Percentiles rank a stretch among this genome's conserved stretches.
Conservation (phyloP, 2,113 vertebrate genomes). For the Sapajus apella region DNA sequence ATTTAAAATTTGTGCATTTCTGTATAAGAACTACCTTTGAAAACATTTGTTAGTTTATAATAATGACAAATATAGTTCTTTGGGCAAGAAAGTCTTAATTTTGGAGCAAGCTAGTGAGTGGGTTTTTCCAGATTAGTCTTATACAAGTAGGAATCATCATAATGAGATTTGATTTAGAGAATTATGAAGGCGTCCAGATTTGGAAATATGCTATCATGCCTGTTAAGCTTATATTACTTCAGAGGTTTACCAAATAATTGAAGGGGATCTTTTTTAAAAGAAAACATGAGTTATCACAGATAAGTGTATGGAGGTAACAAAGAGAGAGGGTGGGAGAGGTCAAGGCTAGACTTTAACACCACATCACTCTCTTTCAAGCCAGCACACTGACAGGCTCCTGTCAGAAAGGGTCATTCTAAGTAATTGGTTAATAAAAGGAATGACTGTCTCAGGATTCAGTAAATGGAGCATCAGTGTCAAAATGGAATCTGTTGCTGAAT, state of each 20-base stretch:
- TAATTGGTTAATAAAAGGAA: conserved; percentile 84
- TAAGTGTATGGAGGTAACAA: conserved; percentile 81
- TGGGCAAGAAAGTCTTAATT: conserved; percentile 21
- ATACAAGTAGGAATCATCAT: background rate
- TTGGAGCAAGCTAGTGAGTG: conserved; percentile 10
- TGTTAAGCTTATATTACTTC: conserved; percentile 41
- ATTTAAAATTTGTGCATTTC: conserved; percentile 26
- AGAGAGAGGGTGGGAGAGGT: conserved; percentile 86
- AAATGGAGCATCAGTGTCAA: conserved; percentile 89
- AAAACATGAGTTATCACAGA: conserved; percentile 77
- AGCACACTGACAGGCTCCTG: conserved; percentile 89
- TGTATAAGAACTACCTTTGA: conserved; percentile 2
- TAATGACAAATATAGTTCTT: conserved; percentile 38
- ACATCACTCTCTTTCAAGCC: conserved; percentile 91
- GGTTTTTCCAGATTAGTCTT: conserved; percentile 18
- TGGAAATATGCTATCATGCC: background rate
- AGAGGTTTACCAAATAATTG: conserved; percentile 69
- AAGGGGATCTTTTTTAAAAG: conserved; percentile 61
- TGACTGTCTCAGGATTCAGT: conserved; percentile 77
- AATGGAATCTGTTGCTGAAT: conserved; percentile 91
- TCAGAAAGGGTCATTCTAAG: conserved; percentile 87
- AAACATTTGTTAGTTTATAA: conserved; percentile 44
- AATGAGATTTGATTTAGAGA: conserved; percentile 50
- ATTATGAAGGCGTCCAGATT: conserved; percentile 21
- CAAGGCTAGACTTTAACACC: conserved; percentile 90